These are phyloP conservation scores for Ommatoiulus sabulosus DNA, from an alignment of 2,888 invertebrate genomes.

Conservation along the genomic window DNA sequence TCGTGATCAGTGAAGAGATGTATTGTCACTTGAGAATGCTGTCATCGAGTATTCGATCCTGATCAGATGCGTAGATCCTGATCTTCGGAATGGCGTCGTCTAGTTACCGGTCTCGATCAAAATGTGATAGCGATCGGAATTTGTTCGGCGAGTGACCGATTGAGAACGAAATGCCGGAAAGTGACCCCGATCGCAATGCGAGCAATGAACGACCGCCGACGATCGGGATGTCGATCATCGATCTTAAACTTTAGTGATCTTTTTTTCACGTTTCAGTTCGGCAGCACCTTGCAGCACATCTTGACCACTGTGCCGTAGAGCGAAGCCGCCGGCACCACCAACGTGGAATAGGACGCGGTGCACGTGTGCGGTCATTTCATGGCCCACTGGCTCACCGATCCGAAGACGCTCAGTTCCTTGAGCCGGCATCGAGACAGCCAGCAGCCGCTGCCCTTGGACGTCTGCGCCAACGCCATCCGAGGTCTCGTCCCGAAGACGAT, in stretches of 20 bases:
- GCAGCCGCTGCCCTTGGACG: slow-evolving; percentile 77
- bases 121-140: too few species aligned
- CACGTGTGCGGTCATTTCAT: slow-evolving; percentile 86
- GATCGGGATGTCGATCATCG: neutral
- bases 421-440: slow-evolving; percentile 82
- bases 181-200: too few species aligned
- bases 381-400: slow-evolving; percentile 82
- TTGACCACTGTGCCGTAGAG: slow-evolving; percentile 81
- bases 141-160: too few species aligned
- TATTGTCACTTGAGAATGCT: too few species aligned
- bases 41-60: too few species aligned
- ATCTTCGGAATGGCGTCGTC: too few species aligned
- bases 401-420: slow-evolving; percentile 73
- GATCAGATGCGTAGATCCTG: too few species aligned
- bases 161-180: too few species aligned
- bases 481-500: too few species aligned
- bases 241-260: neutral
- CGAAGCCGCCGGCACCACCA: slow-evolving; percentile 85
- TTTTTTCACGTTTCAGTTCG: slow-evolving; percentile 74
- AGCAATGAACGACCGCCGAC: too few species aligned
- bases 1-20: too few species aligned
- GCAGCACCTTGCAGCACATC: slow-evolving; percentile 86
- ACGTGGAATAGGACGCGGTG: slow-evolving; percentile 94
- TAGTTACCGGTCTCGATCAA: too few species aligned
- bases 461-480: slow-evolving; percentile 75